Percentiles rank a stretch among this genome's conserved stretches.
phyloP scores from a whole-genome alignment of 2,113 vertebrate species.

The Oreamnos americanus region DNA sequence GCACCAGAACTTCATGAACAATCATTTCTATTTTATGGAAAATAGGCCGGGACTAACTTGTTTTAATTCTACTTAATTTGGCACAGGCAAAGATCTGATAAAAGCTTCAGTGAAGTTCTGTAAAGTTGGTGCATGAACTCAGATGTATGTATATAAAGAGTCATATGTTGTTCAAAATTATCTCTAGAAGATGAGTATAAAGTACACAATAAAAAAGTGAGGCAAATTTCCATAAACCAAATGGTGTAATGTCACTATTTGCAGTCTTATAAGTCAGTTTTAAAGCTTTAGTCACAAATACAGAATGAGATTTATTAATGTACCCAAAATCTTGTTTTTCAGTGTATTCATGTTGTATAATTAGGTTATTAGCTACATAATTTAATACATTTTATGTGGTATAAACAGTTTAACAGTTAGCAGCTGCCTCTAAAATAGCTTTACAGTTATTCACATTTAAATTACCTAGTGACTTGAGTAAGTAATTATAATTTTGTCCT shows the following conservation, averaged over 20 bases:
- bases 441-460: slow-evolving; percentile 41
- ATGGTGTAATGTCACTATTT: neutral
- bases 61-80: neutral
- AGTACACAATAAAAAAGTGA: neutral
- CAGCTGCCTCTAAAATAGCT: slow-evolving; percentile 35
- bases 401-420: slow-evolving; percentile 41
- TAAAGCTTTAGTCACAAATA: neutral
- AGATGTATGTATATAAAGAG: neutral
- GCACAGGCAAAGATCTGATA: neutral
- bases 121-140: neutral
- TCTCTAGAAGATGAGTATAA: neutral
- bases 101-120: neutral
- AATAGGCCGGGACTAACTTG: neutral
- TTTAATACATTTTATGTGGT: slow-evolving; percentile 21
- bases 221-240: neutral
- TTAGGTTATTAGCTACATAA: slow-evolving; percentile 16
- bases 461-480: slow-evolving; percentile 63
- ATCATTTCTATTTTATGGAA: neutral
- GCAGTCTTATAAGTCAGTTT: neutral
- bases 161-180: neutral
- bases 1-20: neutral
- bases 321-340: neutral
- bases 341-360: neutral
- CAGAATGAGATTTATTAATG: slow-evolving; percentile 30
- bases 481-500: slow-evolving; percentile 58